Base-by-base conservation (phyloP, 1,140 invertebrate genomes). In the Pissodes strobi region DNA sequence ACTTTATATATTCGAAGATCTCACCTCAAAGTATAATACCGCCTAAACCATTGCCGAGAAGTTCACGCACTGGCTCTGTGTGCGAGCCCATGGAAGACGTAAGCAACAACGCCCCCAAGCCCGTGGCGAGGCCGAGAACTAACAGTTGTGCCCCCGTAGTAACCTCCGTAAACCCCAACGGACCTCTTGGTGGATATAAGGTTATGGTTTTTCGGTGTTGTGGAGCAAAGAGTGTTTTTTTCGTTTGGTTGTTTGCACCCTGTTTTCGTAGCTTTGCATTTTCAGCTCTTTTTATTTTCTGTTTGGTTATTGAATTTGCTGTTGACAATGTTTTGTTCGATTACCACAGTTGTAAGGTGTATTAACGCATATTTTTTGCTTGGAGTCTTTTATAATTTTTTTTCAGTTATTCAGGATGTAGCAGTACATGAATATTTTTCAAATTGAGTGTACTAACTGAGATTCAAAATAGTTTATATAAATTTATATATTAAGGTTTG, bases 21-120 rank as follows among this genome's bases (percentile, higher is more conserved):
- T 45, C 41, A 6, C 30, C 52, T 21, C 41, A 45, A 38, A 39
- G 1, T 10, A 27, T 64, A 48, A 60, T 67, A 21, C 87, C 88
- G 6, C 90, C 90, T 0, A 91, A 91, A 72, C 90, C 90, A 8
- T 79, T 92, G 74, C 90, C 90, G 18, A 82, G 87, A 64, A 81
- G 84, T 0, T 87, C 86, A 12, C 80, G 87, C 63, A 82, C 86
- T 22, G 84, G 85, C 72, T 88, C 86, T 23, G 75, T 88, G 34
- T 84, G 85, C 0, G 86, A 87, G 70, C 19, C 52, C 52, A 53
- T 46, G n/a, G 67, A 69, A 18, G 68, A 80, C 41, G 59, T 21
- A n/a, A n/a, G n/a, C 9, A 73, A 30, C 69, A 74, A 46, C 74
- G 84, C 66, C 3, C 87, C 88, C 0, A 88, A 89, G 69, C 90